Evolutionary conservation across 2,888 invertebrate genomes (phyloP).

Genomic region (Orthonevra nobilis): DNA sequence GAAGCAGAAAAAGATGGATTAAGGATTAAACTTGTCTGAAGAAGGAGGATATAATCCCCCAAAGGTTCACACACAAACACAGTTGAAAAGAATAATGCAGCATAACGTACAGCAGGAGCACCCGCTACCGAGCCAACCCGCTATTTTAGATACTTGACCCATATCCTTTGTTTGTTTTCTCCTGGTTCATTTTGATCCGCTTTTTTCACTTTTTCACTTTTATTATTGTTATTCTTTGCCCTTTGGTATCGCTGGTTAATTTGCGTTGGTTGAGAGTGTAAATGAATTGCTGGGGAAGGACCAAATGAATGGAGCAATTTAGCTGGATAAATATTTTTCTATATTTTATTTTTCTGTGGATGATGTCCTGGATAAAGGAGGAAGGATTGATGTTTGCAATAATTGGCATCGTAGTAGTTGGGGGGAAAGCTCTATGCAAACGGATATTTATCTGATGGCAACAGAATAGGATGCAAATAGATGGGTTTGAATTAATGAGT

Average conservation of each 20-base stretch:
- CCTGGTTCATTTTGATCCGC: constrained; percentile 6
- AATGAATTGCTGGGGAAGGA: constrained; percentile 45
- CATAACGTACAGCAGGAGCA: too few species aligned
- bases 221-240: constrained; percentile 61
- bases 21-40: constrained; percentile 62
- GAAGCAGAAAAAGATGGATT: constrained; percentile 48
- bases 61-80: constrained; percentile 46
- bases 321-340: constrained; percentile 56
- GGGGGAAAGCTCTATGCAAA: constrained; percentile 26
- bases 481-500: not conserved
- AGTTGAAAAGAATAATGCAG: constrained; percentile 28
- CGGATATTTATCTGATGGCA: constrained; percentile 40
- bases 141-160: constrained; percentile 55
- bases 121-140: too few species aligned
- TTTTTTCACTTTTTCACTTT: constrained; percentile 18
- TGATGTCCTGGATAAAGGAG: constrained; percentile 6
- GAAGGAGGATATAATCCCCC: constrained; percentile 49
- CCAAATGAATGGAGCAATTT: constrained; percentile 60
- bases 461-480: constrained; percentile 38
- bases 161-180: constrained; percentile 33
- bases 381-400: constrained; percentile 58
- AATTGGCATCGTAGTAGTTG: constrained; percentile 54
- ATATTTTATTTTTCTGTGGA: constrained; percentile 23
- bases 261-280: constrained; percentile 53
- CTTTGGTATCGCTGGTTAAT: constrained; percentile 60